Evolutionary conservation across 1,140 invertebrate genomes (phyloP), one percentile per base, ranked within the genome.

Genomic region (Eulimnadia texana): DNA sequence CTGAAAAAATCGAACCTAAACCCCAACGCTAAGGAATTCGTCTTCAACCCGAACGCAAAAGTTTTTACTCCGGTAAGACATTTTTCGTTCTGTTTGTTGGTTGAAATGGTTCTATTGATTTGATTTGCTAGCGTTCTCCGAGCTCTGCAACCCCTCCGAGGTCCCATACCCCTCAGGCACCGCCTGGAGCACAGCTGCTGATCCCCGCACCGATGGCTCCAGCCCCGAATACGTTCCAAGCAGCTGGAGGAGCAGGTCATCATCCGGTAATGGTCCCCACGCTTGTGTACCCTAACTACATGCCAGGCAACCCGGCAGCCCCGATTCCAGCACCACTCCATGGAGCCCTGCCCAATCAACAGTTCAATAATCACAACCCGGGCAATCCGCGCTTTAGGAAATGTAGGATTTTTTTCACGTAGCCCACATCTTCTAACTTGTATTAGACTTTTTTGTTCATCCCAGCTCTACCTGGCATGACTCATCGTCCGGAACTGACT

Each of bases 1-100:
- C 74, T 84, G 25, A 85, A 86, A 68, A 86, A 86, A 69, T 90
- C 85, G 20, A 89, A 81, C 0, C 76, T 91, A 29, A 91, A 91
- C 79, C 88, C 88, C 28, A 85, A 91, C 71, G 88, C 88, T 20
- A 91, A 91, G 73, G 87, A 90, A 75, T 91, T 90, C 74, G 74
- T 79, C 16, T 74, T 82, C 55, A 92, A 91, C 79, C 88, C 88
- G 22, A 84, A 84, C 68, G 82, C 86, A 23, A 91, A 90, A 70
- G 79, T 86, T 3, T 93, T 92, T 71, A 85, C 84, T 63, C 87
- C 88, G n/a, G 80, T 88, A 69, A 84, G 83, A 72, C 64, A 9
- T 50, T 63, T 59, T 54, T 53, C 19, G 63, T 24, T 42, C 54
- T 53, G n/a, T n/a, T n/a, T 66, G 13, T 53, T 60, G 29, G 33